Percentiles rank a stretch among this genome's conserved stretches.
These are phyloP conservation scores for Eurystomus gularis DNA, from an alignment of 2,113 vertebrate genomes.

Conservation along the genomic window DNA sequence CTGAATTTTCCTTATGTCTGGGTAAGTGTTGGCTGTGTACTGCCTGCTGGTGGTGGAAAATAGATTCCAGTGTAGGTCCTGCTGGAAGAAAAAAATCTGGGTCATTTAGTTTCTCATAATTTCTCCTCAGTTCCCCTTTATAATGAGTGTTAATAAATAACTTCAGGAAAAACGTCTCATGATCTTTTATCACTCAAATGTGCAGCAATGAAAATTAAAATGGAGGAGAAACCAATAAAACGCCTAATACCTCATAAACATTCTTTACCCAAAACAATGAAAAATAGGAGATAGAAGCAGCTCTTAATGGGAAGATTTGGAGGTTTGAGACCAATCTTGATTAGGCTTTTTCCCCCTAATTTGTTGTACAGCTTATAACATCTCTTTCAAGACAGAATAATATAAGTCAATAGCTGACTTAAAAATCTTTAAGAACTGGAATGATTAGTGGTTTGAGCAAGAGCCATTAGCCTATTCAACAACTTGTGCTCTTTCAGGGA, in stretches of 20 bases:
- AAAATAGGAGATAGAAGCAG: neutral
- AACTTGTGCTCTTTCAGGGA: neutral
- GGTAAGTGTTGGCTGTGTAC: neutral
- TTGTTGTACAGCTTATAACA: conserved; percentile 37
- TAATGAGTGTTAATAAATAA: neutral
- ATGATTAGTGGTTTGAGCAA: conserved; percentile 22
- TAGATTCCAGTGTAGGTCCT: neutral
- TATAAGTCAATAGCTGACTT: conserved; percentile 13
- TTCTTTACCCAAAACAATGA: neutral
- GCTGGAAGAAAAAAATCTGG: neutral
- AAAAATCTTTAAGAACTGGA: conserved; percentile 43
- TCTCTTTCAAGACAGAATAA: conserved; percentile 40
- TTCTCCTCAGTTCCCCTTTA: neutral
- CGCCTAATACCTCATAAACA: neutral
- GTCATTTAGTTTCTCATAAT: neutral
- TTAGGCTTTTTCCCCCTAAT: conserved; percentile 30
- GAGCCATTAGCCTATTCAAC: neutral
- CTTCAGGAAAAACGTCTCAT: neutral
- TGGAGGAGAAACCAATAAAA: neutral
- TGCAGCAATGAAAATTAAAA: neutral
- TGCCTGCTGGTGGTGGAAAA: neutral
- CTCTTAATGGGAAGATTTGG: neutral
- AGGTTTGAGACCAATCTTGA: conserved; percentile 30
- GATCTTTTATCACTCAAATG: conserved; percentile 14
- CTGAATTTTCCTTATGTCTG: neutral